Conservation (phyloP, 2,797 vertebrate species). For the Taenioides sp. region DNA sequence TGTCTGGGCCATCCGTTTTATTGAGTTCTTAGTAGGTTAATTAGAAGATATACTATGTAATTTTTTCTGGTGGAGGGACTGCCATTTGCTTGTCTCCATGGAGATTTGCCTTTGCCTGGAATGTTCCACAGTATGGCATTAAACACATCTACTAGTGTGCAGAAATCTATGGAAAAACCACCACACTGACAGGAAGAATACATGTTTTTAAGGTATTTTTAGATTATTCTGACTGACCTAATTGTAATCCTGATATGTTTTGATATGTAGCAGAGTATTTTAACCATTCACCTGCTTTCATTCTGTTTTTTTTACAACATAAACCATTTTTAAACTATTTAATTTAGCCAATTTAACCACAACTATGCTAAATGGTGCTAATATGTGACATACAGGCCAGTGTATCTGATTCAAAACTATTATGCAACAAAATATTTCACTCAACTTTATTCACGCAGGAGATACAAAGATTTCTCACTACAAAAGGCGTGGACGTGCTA, state of each 20-base stretch:
- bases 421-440: background rate
- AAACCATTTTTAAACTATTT: background rate
- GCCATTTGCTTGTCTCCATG: background rate
- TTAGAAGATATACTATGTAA: background rate
- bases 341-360: background rate
- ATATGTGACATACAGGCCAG: background rate
- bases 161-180: background rate
- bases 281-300: too few species aligned
- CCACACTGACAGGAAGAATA: background rate
- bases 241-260: too few species aligned
- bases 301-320: too few species aligned
- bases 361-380: background rate
- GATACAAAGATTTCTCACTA: background rate
- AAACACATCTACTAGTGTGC: background rate
- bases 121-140: background rate
- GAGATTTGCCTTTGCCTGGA: background rate
- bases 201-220: background rate
- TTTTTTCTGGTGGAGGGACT: background rate
- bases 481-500: constrained; percentile 18
- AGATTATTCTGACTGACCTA: background rate
- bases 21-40: background rate
- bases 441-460: background rate
- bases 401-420: background rate
- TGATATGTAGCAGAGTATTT: too few species aligned
- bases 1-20: background rate